Conservation (phyloP, 2,113 vertebrate genomes). For the Notechis scutatus region DNA sequence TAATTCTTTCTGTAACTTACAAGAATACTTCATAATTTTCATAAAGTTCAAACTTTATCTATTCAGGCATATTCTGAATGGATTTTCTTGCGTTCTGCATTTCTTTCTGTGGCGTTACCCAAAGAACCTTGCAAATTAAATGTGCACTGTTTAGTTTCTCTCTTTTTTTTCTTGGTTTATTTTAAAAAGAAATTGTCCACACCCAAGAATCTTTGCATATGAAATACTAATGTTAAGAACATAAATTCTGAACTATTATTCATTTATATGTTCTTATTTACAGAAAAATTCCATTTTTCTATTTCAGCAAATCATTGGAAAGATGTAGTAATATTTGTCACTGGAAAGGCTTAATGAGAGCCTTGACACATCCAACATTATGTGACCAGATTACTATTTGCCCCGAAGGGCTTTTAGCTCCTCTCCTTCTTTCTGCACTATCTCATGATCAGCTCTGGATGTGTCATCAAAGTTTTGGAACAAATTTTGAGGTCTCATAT, state of each 20-base stretch:
- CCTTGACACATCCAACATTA: neutral
- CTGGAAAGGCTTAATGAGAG: neutral
- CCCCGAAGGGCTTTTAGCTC: neutral
- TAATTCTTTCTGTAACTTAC: slow-evolving; percentile 24
- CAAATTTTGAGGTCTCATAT: neutral
- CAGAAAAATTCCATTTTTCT: neutral
- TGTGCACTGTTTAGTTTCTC: neutral
- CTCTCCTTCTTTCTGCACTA: neutral
- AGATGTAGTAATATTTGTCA: neutral
- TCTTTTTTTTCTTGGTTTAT: neutral
- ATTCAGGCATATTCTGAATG: neutral
- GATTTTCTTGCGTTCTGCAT: slow-evolving; percentile 2
- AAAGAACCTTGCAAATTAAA: neutral
- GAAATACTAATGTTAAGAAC: too few relatives aligned
- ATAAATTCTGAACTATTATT: neutral
- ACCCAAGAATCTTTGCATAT: neutral
- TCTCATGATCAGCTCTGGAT: neutral
- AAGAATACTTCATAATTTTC: slow-evolving; percentile 25
- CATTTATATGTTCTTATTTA: neutral
- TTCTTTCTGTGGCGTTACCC: neutral
- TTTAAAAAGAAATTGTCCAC: neutral
- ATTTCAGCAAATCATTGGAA: neutral
- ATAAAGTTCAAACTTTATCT: slow-evolving; percentile 1
- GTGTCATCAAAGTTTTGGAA: neutral
- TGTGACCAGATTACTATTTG: neutral